These are phyloP conservation scores for Megaleporinus macrocephalus DNA, from an alignment of 2,113 vertebrate genomes.

Conservation along the genomic window DNA sequence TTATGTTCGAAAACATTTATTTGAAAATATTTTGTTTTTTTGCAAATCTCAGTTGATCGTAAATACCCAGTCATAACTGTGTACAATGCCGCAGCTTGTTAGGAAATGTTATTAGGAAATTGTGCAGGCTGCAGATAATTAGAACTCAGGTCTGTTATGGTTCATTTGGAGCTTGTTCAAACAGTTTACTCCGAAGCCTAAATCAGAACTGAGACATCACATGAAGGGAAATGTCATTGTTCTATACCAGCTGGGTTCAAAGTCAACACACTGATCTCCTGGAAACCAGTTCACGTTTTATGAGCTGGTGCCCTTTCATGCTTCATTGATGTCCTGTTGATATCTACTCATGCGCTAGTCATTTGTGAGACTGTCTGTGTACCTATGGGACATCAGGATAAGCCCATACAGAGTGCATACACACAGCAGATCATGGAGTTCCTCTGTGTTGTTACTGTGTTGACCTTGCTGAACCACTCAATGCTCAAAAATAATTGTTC, in stretches of 20 bases:
- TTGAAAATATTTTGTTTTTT: background rate
- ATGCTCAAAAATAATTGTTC: background rate
- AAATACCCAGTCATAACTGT: background rate
- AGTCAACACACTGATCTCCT: slow-evolving; percentile 25
- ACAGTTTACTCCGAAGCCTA: background rate
- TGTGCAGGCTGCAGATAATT: background rate
- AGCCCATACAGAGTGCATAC: slow-evolving; percentile 6
- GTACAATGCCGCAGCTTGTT: background rate
- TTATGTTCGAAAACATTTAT: background rate
- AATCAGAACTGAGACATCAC: slow-evolving; percentile 22
- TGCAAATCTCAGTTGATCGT: background rate
- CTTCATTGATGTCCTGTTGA: slow-evolving; percentile 12
- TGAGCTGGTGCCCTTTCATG: slow-evolving; percentile 36
- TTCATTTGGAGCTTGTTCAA: slow-evolving; percentile 12
- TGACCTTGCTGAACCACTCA: background rate
- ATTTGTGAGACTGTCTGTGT: slow-evolving; percentile 20
- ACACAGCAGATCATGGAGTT: background rate
- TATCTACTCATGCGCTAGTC: background rate
- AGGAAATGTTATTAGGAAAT: background rate
- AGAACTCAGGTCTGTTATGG: slow-evolving; percentile 17
- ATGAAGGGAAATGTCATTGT: slow-evolving; percentile 39
- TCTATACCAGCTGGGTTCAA: slow-evolving; percentile 29
- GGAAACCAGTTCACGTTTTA: slow-evolving; percentile 33
- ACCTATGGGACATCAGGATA: slow-evolving; percentile 6
- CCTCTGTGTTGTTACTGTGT: background rate